Base-by-base conservation (phyloP, 2,113 vertebrate genomes). In the Trogon melanurus region DNA sequence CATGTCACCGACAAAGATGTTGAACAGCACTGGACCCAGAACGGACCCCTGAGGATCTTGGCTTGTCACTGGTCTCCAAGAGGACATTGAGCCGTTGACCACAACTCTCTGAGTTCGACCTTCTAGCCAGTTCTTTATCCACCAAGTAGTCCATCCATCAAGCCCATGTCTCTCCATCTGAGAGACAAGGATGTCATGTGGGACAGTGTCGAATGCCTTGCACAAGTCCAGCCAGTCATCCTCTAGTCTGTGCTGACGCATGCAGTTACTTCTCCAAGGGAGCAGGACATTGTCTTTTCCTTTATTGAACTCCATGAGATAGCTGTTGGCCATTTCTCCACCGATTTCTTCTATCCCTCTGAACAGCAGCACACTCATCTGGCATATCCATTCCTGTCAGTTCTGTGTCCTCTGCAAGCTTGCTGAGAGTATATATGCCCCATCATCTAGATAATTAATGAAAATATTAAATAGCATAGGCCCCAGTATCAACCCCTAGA, bases 181-280 rank as follows among this genome's bases (percentile, higher is more conserved):
- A 36, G 36, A 36, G 36, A n/a, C n/a, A 36, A 36, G 36, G 36
- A 36, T 36, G 36, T 36, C 36, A 36, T 36, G 36, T 36, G 36
- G 36, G 36, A 36, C 36, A 36, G 36, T 36, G 36, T 36, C 36
- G 9, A 36, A 36, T 36, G 36, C 36, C 36, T 36, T 36, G 36
- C 36, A 36, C 36, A 36, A 36, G 36, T 36, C 36, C 30, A 88
- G 53, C 9, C 34, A 29, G 21, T 38, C 20, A 53, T 30, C 8
- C 51, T 34, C 47, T 29, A 56, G 18, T 17, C 45, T 54, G 7
- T 47, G 16, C 54, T 73, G 16, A 27, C 29, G 19, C 32, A 45
- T 6, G 20, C 1, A 0, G 19, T 56, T 89, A 38, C 54, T 36
- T 38, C 21, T 62, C 14, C 41, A 2, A 1, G 16, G 16, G 17